These are phyloP conservation scores for Eucera pruinosa DNA, from an alignment of 2,888 invertebrate species.

Conservation along the genomic window DNA sequence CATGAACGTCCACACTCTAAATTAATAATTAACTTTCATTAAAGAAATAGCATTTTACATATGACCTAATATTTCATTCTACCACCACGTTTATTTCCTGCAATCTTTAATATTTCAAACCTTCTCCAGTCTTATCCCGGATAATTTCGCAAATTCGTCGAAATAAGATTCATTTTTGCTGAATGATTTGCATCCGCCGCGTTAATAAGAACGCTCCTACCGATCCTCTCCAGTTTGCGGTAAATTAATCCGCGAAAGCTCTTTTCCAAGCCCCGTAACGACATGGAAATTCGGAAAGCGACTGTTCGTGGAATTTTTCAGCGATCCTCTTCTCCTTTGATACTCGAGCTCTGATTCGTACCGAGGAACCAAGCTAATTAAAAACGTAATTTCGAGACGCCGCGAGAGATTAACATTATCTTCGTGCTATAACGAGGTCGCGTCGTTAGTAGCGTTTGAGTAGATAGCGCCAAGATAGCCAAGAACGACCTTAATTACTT, in stretches of 20 bases:
- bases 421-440: slow-evolving; percentile 31
- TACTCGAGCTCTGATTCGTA: slow-evolving; percentile 1
- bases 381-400: slow-evolving; percentile 38
- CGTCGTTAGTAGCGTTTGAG: slow-evolving; percentile 30
- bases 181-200: slow-evolving; percentile 5
- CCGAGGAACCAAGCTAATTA: slow-evolving; percentile 15
- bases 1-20: too few species aligned
- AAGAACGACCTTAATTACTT: slow-evolving; percentile 58
- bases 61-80: too few species aligned
- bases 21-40: too few species aligned
- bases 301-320: slow-evolving; percentile 12
- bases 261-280: neutral
- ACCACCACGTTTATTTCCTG: too few species aligned
- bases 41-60: neutral
- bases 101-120: neutral
- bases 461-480: slow-evolving; percentile 4
- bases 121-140: neutral
- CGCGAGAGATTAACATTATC: slow-evolving; percentile 43
- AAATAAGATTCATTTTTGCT: neutral
- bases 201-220: neutral
- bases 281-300: slow-evolving; percentile 1
- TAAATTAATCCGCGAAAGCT: slow-evolving; percentile 10
- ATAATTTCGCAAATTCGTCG: neutral
- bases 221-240: neutral
- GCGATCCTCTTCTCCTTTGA: slow-evolving; percentile 10